Percentiles rank a stretch among this genome's conserved stretches.
These are phyloP conservation scores for Tridacna gigas DNA, from an alignment of 2,888 invertebrate species.

Conservation along the genomic window DNA sequence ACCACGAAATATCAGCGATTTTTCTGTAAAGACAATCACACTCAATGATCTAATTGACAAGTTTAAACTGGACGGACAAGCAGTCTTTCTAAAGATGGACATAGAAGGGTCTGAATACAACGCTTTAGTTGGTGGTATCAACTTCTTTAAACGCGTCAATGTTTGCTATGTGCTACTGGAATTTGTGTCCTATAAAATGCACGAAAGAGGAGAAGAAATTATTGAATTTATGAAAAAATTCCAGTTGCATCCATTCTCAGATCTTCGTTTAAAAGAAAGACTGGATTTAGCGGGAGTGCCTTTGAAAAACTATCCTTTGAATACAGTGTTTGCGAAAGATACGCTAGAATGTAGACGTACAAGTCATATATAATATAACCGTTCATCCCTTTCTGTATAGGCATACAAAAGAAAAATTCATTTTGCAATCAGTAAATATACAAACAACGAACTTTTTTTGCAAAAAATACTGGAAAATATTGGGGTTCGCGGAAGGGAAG, in stretches of 20 bases:
- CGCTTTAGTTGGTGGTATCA: conserved; percentile 6
- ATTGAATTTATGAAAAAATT: conserved; percentile 14
- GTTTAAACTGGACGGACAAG: background rate
- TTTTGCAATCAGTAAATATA: too few species aligned
- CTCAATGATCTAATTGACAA: conserved; percentile 13
- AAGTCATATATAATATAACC: too few species aligned
- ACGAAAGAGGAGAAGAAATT: conserved; percentile 11
- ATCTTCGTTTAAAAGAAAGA: conserved; percentile 4
- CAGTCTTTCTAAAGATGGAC: conserved; percentile 10
- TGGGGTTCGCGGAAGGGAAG: too few species aligned
- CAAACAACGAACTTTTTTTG: too few species aligned
- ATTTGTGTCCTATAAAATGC: background rate
- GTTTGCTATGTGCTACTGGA: conserved; percentile 26
- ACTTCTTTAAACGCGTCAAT: conserved; percentile 19
- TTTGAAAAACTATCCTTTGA: background rate
- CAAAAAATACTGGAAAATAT: too few species aligned
- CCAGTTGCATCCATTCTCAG: conserved; percentile 13
- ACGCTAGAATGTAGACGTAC: too few species aligned
- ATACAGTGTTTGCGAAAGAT: conserved; percentile 11
- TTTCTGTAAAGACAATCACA: conserved; percentile 16
- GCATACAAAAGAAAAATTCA: too few species aligned
- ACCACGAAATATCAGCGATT: background rate
- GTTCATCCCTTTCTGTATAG: too few species aligned
- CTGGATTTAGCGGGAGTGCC: background rate
- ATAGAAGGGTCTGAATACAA: conserved; percentile 20